Conservation (phyloP, 2,113 vertebrate species). For the Scartelaos histophorus region DNA sequence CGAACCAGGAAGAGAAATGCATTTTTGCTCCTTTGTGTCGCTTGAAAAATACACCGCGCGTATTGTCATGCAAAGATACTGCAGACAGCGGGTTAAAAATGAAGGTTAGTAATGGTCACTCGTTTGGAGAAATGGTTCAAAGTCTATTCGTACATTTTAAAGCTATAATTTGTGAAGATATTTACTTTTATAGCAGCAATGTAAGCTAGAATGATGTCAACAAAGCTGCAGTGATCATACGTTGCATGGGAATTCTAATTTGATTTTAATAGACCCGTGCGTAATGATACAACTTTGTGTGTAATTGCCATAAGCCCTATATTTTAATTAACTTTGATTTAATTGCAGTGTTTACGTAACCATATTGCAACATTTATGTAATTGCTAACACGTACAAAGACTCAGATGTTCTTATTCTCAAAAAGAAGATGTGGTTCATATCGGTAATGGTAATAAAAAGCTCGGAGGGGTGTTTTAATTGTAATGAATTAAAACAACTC, state of each 20-base stretch:
- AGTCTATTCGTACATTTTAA: background rate
- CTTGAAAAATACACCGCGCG: constrained; percentile 58
- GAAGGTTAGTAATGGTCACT: background rate
- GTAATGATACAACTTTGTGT: background rate
- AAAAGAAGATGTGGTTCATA: background rate
- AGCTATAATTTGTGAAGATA: background rate
- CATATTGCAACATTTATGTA: background rate
- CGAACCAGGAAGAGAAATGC: constrained; percentile 49
- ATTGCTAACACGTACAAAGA: background rate
- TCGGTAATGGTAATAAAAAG: too few relatives aligned
- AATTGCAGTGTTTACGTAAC: background rate
- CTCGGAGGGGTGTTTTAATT: too few relatives aligned
- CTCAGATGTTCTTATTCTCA: background rate
- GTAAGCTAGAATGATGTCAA: background rate
- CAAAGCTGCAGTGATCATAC: background rate
- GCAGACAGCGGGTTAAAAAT: constrained; percentile 16
- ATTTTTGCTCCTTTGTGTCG: constrained; percentile 53
- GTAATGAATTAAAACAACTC: too few relatives aligned
- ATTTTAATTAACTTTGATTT: background rate
- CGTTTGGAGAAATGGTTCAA: background rate
- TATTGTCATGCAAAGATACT: constrained; percentile 62
- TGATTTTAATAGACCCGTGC: background rate
- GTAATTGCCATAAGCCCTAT: background rate
- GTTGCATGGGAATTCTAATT: background rate
- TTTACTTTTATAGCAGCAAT: background rate